These are phyloP conservation scores for Corynorhinus townsendii DNA, from an alignment of 2,113 vertebrate genomes.

Conservation along the genomic window DNA sequence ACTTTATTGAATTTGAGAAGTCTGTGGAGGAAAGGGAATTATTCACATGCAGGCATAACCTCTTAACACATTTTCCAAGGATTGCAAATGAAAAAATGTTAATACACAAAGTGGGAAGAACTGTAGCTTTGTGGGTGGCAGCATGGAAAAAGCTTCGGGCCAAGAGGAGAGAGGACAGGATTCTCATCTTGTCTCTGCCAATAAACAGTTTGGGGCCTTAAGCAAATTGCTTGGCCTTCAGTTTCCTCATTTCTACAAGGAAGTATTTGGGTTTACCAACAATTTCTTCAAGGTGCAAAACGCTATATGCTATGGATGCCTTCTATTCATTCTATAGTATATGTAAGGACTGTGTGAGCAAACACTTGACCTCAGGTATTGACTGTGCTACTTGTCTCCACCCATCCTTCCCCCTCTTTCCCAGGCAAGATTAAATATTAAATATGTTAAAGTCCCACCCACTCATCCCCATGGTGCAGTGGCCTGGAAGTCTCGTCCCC, in stretches of 20 bases:
- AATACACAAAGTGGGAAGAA: conserved; percentile 44
- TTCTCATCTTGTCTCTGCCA: conserved; percentile 30
- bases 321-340: background rate
- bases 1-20: conserved; percentile 37
- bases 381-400: background rate
- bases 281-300: background rate
- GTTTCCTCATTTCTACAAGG: conserved; percentile 31
- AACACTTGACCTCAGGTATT: background rate
- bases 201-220: conserved; percentile 32
- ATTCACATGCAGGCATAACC: background rate
- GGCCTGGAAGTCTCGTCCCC: background rate
- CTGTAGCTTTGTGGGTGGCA: conserved; percentile 58
- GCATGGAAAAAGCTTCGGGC: conserved; percentile 45
- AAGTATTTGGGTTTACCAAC: conserved; percentile 43
- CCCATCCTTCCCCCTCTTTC: background rate
- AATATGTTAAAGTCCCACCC: background rate
- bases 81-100: conserved; percentile 20
- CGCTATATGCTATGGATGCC: background rate
- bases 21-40: background rate
- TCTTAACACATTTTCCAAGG: conserved; percentile 20
- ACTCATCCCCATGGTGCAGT: too few relatives aligned
- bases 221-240: conserved; percentile 15
- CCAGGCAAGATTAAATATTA: background rate
- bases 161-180: conserved; percentile 27
- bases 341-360: background rate